Conservation (phyloP, 2,113 vertebrate species). For the Irena cyanogastra region DNA sequence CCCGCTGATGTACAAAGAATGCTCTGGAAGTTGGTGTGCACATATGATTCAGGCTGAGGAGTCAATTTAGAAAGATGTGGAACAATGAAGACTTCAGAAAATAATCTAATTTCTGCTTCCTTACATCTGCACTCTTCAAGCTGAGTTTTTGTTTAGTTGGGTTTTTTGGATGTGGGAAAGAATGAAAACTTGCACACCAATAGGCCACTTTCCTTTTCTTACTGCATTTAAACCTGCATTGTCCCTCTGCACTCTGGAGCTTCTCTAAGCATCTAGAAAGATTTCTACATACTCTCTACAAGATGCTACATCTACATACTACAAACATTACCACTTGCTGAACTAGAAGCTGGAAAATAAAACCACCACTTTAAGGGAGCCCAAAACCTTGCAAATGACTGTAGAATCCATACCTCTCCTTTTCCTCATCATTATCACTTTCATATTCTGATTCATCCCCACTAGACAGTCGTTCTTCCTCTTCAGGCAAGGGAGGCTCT, state of each 20-base stretch:
- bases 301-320: neutral
- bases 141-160: neutral
- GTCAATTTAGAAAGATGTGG: neutral
- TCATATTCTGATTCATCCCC: constrained; percentile 92
- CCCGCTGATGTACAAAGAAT: neutral
- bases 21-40: neutral
- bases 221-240: neutral
- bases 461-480: constrained; percentile 76
- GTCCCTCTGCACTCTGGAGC: neutral
- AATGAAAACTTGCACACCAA: neutral
- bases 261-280: neutral
- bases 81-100: neutral
- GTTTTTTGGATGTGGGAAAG: neutral
- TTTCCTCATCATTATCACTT: constrained; percentile 89
- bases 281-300: neutral
- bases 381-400: neutral
- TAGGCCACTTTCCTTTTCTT: neutral
- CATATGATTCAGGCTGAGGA: neutral
- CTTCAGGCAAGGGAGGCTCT: constrained; percentile 87
- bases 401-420: constrained; percentile 79
- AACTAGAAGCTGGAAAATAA: neutral
- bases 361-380: neutral
- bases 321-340: neutral
- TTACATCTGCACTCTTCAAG: neutral
- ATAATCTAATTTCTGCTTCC: neutral